These are phyloP conservation scores for Collichthys lucidus DNA, from an alignment of 2,113 vertebrate species.

Conservation along the genomic window DNA sequence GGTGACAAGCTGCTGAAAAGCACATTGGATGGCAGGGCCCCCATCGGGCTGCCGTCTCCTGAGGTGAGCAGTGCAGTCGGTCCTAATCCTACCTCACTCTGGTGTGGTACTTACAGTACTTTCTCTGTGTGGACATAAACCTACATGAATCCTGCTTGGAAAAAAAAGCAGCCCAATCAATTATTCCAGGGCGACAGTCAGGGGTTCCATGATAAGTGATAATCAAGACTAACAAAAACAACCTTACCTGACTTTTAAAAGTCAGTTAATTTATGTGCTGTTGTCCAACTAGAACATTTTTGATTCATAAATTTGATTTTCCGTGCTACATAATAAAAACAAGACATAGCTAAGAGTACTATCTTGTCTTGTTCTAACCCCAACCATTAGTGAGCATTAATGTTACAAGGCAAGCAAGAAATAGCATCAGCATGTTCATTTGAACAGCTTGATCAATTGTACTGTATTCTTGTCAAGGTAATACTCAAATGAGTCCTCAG, in stretches of 20 bases:
- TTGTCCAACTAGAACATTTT: too few species aligned
- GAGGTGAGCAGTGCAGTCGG: slow-evolving; percentile 83
- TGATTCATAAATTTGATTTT: background rate
- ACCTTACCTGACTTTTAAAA: too few species aligned
- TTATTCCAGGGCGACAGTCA: background rate
- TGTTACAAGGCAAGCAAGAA: too few species aligned
- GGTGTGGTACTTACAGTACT: background rate
- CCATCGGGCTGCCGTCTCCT: slow-evolving; percentile 87
- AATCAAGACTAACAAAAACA: too few species aligned
- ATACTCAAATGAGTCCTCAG: background rate
- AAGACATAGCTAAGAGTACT: too few species aligned
- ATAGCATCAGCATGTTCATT: too few species aligned
- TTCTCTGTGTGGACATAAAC: background rate
- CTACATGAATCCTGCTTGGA: background rate
- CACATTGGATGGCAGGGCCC: slow-evolving; percentile 81
- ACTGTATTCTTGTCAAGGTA: too few species aligned
- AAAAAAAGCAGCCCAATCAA: background rate
- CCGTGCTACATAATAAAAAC: background rate
- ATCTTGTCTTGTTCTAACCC: too few species aligned
- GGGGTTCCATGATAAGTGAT: too few species aligned
- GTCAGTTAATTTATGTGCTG: too few species aligned
- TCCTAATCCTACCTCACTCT: background rate
- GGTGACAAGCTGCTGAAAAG: slow-evolving; percentile 88
- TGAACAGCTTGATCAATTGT: too few species aligned
- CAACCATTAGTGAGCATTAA: too few species aligned